Evolutionary conservation across 2,888 invertebrate species (phyloP).

Genomic region (Stenodema calcarata): DNA sequence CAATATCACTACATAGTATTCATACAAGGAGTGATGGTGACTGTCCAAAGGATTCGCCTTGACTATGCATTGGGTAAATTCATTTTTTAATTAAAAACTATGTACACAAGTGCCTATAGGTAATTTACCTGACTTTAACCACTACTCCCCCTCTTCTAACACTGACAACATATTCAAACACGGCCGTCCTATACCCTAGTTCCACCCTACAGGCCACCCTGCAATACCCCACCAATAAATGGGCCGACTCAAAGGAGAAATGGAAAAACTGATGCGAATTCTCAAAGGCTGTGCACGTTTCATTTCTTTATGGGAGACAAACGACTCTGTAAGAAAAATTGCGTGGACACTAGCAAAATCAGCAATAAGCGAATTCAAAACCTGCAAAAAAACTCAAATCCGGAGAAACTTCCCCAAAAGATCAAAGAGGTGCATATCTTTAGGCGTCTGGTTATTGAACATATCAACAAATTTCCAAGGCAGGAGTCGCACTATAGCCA

Average conservation of each 20-base stretch:
- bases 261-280: neutral
- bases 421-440: neutral
- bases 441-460: neutral
- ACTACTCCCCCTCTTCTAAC: too few species aligned
- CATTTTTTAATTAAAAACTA: too few species aligned
- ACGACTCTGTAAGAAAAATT: neutral
- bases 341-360: neutral
- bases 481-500: neutral
- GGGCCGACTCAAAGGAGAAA: neutral
- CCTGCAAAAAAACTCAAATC: neutral
- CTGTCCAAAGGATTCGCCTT: too few species aligned
- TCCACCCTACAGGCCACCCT: too few species aligned
- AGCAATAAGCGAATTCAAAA: neutral
- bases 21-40: too few species aligned
- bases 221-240: too few species aligned
- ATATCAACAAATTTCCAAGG: neutral
- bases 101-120: too few species aligned
- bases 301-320: neutral
- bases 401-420: neutral
- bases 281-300: neutral
- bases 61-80: too few species aligned
- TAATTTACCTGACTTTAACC: too few species aligned
- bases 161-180: too few species aligned
- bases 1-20: too few species aligned
- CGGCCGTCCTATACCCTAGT: too few species aligned